phyloP scores from a whole-genome alignment of 1,140 invertebrate genomes.

The Drosophila repleta region DNA sequence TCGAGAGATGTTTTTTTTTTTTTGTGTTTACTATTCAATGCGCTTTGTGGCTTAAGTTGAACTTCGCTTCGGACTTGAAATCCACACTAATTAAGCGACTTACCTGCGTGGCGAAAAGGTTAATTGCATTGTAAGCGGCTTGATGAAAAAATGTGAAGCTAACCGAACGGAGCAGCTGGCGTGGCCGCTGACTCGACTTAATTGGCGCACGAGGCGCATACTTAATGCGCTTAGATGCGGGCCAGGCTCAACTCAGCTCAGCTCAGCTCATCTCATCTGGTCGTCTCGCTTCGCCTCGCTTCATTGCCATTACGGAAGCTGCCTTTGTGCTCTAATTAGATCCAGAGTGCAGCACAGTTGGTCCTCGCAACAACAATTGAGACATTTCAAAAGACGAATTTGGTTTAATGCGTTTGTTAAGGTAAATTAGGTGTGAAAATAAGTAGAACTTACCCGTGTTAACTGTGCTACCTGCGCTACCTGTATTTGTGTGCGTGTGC shows the following conservation, averaged over 20 bases:
- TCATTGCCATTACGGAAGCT: constrained; percentile 51
- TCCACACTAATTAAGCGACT: constrained; percentile 41
- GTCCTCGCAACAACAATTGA: constrained; percentile 33
- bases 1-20: background rate
- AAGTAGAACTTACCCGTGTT: constrained; percentile 10
- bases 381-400: constrained; percentile 24
- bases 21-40: constrained; percentile 15
- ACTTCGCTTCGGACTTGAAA: constrained; percentile 3
- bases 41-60: background rate
- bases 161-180: constrained; percentile 23
- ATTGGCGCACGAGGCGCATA: constrained; percentile 77
- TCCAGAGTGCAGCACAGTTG: constrained; percentile 39
- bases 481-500: constrained; percentile 3
- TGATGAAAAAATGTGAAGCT: constrained; percentile 48
- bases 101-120: constrained; percentile 63
- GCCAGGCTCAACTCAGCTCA: constrained; percentile 37
- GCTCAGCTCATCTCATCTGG: constrained; percentile 33
- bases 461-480: background rate
- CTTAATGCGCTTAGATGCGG: constrained; percentile 76
- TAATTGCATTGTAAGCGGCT: constrained; percentile 72
- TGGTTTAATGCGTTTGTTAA: constrained; percentile 10
- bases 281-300: background rate
- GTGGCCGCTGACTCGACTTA: constrained; percentile 69
- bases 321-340: constrained; percentile 70
- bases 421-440: constrained; percentile 32